A percentile compares a stretch with the other conserved stretches of the same genome.
phyloP scores from a whole-genome alignment of 2,797 vertebrate species.

The Argyrosomus regius region DNA sequence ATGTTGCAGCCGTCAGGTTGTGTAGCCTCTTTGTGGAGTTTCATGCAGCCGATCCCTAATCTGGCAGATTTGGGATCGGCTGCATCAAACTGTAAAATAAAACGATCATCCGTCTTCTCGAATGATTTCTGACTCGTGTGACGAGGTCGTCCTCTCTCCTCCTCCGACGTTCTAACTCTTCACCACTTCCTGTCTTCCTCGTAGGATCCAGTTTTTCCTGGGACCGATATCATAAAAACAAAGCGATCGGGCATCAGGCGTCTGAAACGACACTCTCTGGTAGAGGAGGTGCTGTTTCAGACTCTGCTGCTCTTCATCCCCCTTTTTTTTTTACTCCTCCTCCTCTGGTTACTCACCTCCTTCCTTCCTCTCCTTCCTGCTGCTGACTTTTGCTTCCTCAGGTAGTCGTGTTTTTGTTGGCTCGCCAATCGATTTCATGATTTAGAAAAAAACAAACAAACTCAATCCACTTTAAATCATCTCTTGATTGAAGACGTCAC shows the following conservation, averaged over 20 bases:
- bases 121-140: constrained; percentile 34
- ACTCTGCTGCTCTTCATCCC: constrained; percentile 24
- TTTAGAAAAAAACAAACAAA: neutral
- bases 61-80: too few species aligned
- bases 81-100: neutral
- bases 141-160: neutral
- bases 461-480: neutral
- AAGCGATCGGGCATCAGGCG: neutral
- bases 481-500: neutral
- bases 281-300: constrained; percentile 41
- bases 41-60: too few species aligned
- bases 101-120: neutral
- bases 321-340: neutral
- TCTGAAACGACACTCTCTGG: constrained; percentile 29
- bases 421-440: neutral
- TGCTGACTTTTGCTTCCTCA: constrained; percentile 52
- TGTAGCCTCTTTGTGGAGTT: too few species aligned
- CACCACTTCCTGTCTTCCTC: constrained; percentile 47
- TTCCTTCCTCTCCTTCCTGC: constrained; percentile 32
- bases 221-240: constrained; percentile 11
- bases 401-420: constrained; percentile 77
- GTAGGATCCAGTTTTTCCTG: constrained; percentile 61
- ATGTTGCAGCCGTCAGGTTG: too few species aligned
- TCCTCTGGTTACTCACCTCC: constrained; percentile 23
- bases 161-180: constrained; percentile 22